phyloP scores from a whole-genome alignment of 2,113 vertebrate species.

The Otocyon megalotis region DNA sequence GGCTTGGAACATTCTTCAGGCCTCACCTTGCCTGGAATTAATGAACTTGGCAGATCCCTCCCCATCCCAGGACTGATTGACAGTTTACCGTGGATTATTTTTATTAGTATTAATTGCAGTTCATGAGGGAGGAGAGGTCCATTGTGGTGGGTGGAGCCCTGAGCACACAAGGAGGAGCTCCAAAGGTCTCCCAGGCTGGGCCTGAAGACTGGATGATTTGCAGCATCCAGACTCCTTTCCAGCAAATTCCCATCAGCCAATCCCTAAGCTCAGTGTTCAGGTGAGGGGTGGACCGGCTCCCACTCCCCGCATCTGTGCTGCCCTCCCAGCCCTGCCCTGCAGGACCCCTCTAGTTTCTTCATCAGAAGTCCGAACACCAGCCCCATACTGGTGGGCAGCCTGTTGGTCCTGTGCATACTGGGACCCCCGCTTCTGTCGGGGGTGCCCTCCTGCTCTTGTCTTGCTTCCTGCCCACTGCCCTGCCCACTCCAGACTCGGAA shows the following conservation, averaged over 20 bases:
- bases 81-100: not conserved
- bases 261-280: not conserved
- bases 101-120: not conserved
- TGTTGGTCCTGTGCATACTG: accelerated
- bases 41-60: not conserved
- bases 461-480: not conserved
- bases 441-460: not conserved
- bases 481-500: not conserved
- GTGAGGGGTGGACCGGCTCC: not conserved
- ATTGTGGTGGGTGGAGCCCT: not conserved
- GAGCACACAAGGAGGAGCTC: not conserved
- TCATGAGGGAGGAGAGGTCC: not conserved
- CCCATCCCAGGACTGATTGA: not conserved
- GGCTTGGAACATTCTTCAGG: not conserved
- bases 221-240: not conserved
- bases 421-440: not conserved
- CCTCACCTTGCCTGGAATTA: not conserved
- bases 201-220: not conserved
- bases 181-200: not conserved
- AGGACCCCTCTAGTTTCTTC: not conserved
- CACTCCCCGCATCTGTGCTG: not conserved
- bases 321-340: accelerated
- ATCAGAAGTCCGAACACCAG: not conserved
- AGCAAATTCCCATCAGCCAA: not conserved
- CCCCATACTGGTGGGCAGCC: not conserved